Conservation (phyloP, 2,888 invertebrate genomes). For the Orchesella flavescens region DNA sequence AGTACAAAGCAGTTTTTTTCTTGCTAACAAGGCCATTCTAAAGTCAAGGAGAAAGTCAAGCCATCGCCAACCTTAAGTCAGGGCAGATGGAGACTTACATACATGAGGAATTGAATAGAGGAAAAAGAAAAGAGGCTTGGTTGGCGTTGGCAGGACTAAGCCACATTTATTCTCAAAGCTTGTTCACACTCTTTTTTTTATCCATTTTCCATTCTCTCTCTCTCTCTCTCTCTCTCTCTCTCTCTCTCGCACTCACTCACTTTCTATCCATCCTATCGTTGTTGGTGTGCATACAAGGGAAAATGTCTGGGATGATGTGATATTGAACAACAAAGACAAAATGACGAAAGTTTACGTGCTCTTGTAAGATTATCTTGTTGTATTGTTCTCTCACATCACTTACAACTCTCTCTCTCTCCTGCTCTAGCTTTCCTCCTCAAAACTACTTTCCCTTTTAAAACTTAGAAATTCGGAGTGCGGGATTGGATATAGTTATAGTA, state of each 20-base stretch:
- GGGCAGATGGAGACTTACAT: no score
- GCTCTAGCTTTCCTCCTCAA: not conserved
- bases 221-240: no score
- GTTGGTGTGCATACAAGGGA: not conserved
- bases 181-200: conserved; percentile 4
- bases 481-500: not conserved
- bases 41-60: conserved; percentile 14
- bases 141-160: not conserved
- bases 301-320: conserved; percentile 33
- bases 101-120: not conserved
- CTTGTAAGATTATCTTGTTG: conserved; percentile 37
- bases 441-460: not conserved
- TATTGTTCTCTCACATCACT: conserved; percentile 20
- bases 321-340: conserved; percentile 45
- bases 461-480: not conserved
- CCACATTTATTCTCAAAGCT: conserved; percentile 43
- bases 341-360: conserved; percentile 38
- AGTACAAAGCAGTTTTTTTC: conserved; percentile 31
- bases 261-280: no score
- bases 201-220: not conserved
- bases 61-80: no score
- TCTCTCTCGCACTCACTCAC: no score
- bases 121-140: not conserved
- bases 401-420: not conserved
- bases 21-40: conserved; percentile 11